These are phyloP conservation scores for Ypsolopha sequella DNA, from an alignment of 2,888 invertebrate genomes.

Conservation along the genomic window DNA sequence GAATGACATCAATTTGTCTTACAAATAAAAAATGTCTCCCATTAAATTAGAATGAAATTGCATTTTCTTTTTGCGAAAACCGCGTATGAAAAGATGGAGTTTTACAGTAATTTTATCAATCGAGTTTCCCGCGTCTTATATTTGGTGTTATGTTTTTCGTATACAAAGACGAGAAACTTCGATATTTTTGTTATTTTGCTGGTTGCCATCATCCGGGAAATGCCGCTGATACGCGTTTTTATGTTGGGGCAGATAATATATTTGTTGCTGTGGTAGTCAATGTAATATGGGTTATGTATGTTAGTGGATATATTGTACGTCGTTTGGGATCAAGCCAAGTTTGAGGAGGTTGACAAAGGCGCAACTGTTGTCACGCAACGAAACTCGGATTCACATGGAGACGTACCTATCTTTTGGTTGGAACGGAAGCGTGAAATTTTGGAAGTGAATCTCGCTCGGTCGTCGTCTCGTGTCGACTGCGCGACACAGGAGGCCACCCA, in stretches of 20 bases:
- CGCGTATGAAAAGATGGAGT: not conserved
- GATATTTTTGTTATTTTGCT: not conserved
- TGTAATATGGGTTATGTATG: constrained; percentile 19
- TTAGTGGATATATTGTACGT: constrained; percentile 13
- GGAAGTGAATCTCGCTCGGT: constrained; percentile 16
- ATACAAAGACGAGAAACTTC: not conserved
- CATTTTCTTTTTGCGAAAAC: not conserved
- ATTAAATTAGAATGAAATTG: not conserved
- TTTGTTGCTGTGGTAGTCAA: constrained; percentile 44
- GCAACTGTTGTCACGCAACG: constrained; percentile 37
- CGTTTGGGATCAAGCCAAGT: constrained; percentile 57
- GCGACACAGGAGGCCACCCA: not conserved
- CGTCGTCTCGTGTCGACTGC: not conserved
- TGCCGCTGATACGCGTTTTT: constrained; percentile 5
- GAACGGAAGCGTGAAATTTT: constrained; percentile 33
- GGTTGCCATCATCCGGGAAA: not conserved
- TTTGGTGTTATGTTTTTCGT: not conserved
- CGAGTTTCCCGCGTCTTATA: not conserved
- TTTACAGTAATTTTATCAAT: constrained; percentile 1
- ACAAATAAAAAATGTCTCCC: constrained; percentile 17
- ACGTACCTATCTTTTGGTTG: constrained; percentile 23
- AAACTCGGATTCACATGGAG: constrained; percentile 30
- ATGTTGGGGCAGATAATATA: constrained; percentile 15
- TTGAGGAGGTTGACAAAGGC: constrained; percentile 41
- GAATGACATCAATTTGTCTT: constrained; percentile 49